Percentiles rank a stretch among this genome's conserved stretches.
These are phyloP conservation scores for Aquatica leii DNA, from an alignment of 2,888 invertebrate species.

Conservation along the genomic window DNA sequence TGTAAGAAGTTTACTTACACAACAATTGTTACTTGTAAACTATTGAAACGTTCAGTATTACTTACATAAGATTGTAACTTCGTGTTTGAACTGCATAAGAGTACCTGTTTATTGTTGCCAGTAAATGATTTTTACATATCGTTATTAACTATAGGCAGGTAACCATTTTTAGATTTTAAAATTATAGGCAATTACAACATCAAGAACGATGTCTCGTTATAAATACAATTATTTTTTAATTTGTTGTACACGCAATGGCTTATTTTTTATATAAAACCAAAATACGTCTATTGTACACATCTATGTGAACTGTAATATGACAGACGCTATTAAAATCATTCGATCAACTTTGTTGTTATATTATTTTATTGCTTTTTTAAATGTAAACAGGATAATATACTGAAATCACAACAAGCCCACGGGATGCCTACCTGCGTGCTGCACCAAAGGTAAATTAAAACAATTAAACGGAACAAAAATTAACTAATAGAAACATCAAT, in stretches of 20 bases:
- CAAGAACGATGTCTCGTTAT: constrained; percentile 14
- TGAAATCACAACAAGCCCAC: too few relatives aligned
- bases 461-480: too few relatives aligned
- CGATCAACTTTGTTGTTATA: too few relatives aligned
- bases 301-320: constrained; percentile 19
- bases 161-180: constrained; percentile 12
- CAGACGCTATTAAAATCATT: neutral
- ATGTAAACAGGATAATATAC: too few relatives aligned
- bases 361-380: too few relatives aligned
- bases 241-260: constrained; percentile 31
- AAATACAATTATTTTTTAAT: constrained; percentile 33
- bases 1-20: neutral
- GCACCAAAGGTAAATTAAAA: too few relatives aligned
- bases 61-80: constrained; percentile 5
- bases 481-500: too few relatives aligned
- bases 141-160: constrained; percentile 24
- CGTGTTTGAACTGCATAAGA: constrained; percentile 9
- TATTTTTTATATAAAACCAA: constrained; percentile 30
- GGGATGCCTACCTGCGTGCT: too few relatives aligned
- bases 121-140: constrained; percentile 29
- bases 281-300: constrained; percentile 19
- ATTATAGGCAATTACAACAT: constrained; percentile 12
- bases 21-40: too few relatives aligned
- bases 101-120: constrained; percentile 26
- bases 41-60: constrained; percentile 4